Base-by-base conservation (phyloP, 2,888 invertebrate genomes). In the Tetramorium bicarinatum region DNA sequence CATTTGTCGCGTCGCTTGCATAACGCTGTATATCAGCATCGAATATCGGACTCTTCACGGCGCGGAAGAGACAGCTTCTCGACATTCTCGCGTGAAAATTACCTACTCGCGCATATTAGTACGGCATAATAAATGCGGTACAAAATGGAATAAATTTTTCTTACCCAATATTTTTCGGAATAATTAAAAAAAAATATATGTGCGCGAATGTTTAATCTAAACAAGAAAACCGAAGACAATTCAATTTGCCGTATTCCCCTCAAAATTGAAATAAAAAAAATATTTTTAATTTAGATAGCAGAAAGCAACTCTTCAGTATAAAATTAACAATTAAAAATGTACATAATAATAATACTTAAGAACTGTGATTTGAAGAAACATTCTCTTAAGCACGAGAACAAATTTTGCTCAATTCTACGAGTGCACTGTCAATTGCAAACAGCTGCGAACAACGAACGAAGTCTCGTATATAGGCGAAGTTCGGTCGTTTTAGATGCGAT, bases 1-100 rank as follows among this genome's bases (percentile, higher is more conserved):
- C 79, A 85, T 87, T 89, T 77, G 87, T 86, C 83, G 83, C 79
- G 80, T 85, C 69, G 87, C 61, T 47, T 75, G 62, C 61, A 54
- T 67, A 80, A 71, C 59, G 59, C 59, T 47, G 56, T 71, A 80
- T 18, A 59, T 47, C 47, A 47, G 71, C 59, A 61, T 80, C 71
- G 47, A 59, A 56, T 66, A 66, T 79, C 71, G 56, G 71, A 59
- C 79, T 71, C 59, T 59, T 79, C 47, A 21, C 56, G 15, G 41
- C 21, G 29, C 34, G 47, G n/a, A 8, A 13, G 44, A 21, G 21
- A 18, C 54, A 34, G 54, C 52, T 47, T 21, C 41, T 52, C 59
- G n/a, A 71, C 59, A 61, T 59, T 47, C 34, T 38, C 47, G 13
- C 47, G 59, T 47, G 13, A 9, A 71, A 66, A 61, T 80, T 47